These are phyloP conservation scores for Tiphia femorata DNA, from an alignment of 2,888 invertebrate genomes.

Conservation along the genomic window DNA sequence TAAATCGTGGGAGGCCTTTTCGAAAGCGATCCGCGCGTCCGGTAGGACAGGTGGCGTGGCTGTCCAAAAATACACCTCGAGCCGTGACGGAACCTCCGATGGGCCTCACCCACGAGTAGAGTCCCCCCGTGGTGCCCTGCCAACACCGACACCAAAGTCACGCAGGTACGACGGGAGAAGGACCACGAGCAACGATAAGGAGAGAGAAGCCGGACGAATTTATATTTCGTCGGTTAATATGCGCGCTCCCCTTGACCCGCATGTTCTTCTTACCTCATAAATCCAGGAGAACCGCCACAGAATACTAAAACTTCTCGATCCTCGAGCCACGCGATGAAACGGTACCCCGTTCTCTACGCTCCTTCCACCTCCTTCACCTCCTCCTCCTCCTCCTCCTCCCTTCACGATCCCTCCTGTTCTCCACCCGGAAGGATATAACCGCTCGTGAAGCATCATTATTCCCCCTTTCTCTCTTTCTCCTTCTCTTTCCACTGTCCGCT, in stretches of 20 bases:
- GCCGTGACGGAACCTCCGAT: too few relatives aligned
- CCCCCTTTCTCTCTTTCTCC: background rate
- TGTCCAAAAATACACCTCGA: too few relatives aligned
- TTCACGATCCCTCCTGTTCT: background rate
- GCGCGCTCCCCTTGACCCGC: constrained; percentile 48
- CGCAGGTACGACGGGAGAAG: background rate
- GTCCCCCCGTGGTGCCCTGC: too few relatives aligned
- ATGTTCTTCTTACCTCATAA: constrained; percentile 47
- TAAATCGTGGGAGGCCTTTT: too few relatives aligned
- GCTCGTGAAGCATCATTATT: background rate
- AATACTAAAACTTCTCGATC: constrained; percentile 48
- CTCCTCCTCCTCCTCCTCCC: background rate
- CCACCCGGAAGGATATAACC: background rate
- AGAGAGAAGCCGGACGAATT: constrained; percentile 20
- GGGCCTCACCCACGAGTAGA: too few relatives aligned
- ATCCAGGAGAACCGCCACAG: constrained; percentile 35
- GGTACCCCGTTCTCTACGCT: constrained; percentile 13
- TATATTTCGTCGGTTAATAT: constrained; percentile 46
- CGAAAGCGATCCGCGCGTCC: too few relatives aligned
- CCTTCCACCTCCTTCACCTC: background rate
- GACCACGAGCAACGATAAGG: background rate
- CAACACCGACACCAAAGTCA: too few relatives aligned
- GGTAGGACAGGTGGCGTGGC: too few relatives aligned
- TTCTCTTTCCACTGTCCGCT: background rate
- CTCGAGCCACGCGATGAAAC: constrained; percentile 14